Evolutionary conservation across 1,140 invertebrate genomes (phyloP), one percentile per base, ranked within the genome.

Genomic region (Orius insidiosus): DNA sequence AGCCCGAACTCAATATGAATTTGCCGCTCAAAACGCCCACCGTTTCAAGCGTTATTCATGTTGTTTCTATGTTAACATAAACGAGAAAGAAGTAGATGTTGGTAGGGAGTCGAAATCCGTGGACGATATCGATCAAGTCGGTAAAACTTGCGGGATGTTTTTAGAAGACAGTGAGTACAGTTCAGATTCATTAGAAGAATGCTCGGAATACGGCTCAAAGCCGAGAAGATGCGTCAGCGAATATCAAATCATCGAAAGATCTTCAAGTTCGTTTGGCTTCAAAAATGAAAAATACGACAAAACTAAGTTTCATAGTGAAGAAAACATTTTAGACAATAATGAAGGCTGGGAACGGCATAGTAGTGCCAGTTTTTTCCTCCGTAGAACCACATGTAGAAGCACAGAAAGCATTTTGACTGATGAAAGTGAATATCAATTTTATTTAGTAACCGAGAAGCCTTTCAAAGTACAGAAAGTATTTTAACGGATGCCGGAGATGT

Each of bases 381-480:
- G 62, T 13, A 60, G 59, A 24, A 64, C 70, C 50, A 62, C 72
- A 37, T 80, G 77, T 55, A 76, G 80, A 57, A 83, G 79, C 41
- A 66, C 82, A 53, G 81, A 84, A 57, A 83, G 80, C 53, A 74
- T 85, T 30, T 56, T 84, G 3, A 83, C 79, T 0, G 80, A 83
- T 60, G 80, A 82, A 46, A 81, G 78, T 1, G 77, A 80, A 55
- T 68, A 64, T 45, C 65, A 67, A 37, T 62, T 53, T n/a, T 53
- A 56, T 64, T 37, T 35, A 62, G 34, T 50, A 59, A 51, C 37
- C 53, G 51, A 42, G 51, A 52, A 31, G 52, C 47, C 10, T 55
- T 55, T 24, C 53, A 57, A 34, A 68, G 66, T 39, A 68, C 65
- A 0, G 67, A 68, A 14, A 68, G 67, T 51, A 58, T 68, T 16